phyloP scores from a whole-genome alignment of 2,888 invertebrate species.

The Bombyx huttoni region DNA sequence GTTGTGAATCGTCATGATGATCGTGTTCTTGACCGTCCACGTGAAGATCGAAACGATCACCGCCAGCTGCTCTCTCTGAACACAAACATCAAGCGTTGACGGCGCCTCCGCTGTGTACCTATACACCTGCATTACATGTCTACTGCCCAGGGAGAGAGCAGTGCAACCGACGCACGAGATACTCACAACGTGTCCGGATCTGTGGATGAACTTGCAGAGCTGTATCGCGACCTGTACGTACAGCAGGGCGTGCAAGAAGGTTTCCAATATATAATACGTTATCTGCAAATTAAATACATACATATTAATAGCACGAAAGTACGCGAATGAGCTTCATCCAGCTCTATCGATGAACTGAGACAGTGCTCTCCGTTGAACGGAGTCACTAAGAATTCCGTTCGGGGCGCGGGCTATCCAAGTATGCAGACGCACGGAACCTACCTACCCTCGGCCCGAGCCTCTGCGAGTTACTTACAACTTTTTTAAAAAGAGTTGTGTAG shows the following conservation, averaged over 20 bases:
- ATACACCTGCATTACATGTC: background rate
- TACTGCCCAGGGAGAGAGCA: too few relatives aligned
- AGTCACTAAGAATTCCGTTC: too few relatives aligned
- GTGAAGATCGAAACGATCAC: background rate
- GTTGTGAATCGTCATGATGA: conserved; percentile 10
- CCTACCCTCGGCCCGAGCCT: conserved; percentile 6
- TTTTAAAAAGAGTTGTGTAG: background rate
- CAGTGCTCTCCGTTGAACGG: too few relatives aligned
- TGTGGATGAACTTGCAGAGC: background rate
- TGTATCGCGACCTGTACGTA: conserved; percentile 5
- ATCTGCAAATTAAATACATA: conserved; percentile 5
- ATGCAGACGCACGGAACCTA: background rate
- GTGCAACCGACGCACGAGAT: background rate
- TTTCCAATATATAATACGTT: conserved; percentile 5
- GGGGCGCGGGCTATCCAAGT: too few relatives aligned
- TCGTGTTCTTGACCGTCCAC: conserved; percentile 13
- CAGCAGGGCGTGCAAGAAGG: conserved; percentile 5
- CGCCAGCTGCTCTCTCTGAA: background rate
- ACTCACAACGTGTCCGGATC: background rate
- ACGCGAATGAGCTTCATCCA: background rate
- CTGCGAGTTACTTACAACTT: background rate
- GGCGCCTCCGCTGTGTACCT: background rate
- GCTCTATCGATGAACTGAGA: too few relatives aligned
- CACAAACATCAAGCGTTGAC: background rate
- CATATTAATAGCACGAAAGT: background rate